phyloP scores from a whole-genome alignment of 2,113 vertebrate genomes.

The Centropus bengalensis region DNA sequence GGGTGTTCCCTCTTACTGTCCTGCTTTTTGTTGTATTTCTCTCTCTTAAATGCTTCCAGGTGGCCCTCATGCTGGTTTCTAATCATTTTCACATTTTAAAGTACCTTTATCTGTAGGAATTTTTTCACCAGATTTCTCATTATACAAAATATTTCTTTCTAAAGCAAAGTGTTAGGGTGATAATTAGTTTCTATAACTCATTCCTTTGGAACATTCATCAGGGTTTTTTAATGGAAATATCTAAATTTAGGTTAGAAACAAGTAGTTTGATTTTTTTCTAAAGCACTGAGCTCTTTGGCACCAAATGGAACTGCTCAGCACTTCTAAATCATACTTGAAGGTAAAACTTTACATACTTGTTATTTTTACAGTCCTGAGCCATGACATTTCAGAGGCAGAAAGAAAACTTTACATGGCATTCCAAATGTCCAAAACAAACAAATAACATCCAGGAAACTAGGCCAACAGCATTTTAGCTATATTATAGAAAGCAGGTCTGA shows the following conservation, averaged over 20 bases:
- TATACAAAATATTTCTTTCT: background rate
- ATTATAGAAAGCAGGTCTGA: background rate
- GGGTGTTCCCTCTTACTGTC: background rate
- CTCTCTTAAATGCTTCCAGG: background rate
- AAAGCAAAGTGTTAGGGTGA: conserved; percentile 15
- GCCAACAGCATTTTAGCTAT: background rate
- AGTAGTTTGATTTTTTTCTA: background rate
- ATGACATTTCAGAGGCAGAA: background rate
- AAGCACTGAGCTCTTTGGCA: background rate
- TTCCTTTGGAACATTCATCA: background rate
- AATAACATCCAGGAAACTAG: background rate
- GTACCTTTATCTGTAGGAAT: background rate
- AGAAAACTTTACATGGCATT: background rate
- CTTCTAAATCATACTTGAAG: background rate
- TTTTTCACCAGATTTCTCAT: background rate
- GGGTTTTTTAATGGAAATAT: background rate
- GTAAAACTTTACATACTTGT: background rate
- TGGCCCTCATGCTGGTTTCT: background rate
- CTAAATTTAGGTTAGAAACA: conserved; percentile 29
- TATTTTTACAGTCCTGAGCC: background rate
- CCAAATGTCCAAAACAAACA: background rate
- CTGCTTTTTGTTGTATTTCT: background rate
- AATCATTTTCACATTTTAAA: background rate
- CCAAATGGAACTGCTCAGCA: background rate
- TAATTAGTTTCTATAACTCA: conserved; percentile 24